phyloP scores from a whole-genome alignment of 2,888 invertebrate genomes.

The Norana najaformis region DNA sequence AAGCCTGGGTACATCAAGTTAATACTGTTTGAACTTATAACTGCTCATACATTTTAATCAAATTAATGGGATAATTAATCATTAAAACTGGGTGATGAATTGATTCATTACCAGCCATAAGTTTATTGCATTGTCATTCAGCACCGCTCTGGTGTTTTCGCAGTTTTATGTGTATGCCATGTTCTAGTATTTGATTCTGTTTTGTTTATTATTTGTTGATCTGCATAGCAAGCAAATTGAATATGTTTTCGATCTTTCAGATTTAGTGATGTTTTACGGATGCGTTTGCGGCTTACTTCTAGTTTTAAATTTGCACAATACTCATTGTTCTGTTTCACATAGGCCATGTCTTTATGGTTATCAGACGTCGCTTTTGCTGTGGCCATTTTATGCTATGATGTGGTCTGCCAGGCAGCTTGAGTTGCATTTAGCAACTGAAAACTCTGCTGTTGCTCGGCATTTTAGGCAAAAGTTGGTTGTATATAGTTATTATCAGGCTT shows the following conservation, averaged over 20 bases:
- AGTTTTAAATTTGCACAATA: not conserved
- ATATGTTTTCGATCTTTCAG: not conserved
- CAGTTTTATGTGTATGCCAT: not conserved
- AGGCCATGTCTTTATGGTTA: constrained; percentile 2
- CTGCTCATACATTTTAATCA: constrained; percentile 1
- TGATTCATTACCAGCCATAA: not conserved
- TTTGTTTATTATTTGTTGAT: not conserved
- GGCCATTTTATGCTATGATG: not conserved
- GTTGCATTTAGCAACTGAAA: not conserved
- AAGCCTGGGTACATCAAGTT: not conserved
- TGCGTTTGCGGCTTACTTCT: not conserved
- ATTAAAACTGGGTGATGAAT: not conserved
- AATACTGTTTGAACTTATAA: not conserved
- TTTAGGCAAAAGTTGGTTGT: constrained; percentile 13
- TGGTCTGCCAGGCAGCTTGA: not conserved
- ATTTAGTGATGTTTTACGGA: not conserved
- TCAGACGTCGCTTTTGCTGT: not conserved
- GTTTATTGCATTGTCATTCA: not conserved
- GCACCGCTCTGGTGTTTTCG: not conserved
- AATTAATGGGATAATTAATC: not conserved
- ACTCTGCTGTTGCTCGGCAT: not conserved
- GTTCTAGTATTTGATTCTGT: not conserved
- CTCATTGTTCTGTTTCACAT: not conserved
- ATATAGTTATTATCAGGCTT: not conserved
- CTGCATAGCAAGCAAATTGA: not conserved